Evolutionary conservation across 1,140 invertebrate species (phyloP).

Genomic region (Drosophila mojavensis): DNA sequence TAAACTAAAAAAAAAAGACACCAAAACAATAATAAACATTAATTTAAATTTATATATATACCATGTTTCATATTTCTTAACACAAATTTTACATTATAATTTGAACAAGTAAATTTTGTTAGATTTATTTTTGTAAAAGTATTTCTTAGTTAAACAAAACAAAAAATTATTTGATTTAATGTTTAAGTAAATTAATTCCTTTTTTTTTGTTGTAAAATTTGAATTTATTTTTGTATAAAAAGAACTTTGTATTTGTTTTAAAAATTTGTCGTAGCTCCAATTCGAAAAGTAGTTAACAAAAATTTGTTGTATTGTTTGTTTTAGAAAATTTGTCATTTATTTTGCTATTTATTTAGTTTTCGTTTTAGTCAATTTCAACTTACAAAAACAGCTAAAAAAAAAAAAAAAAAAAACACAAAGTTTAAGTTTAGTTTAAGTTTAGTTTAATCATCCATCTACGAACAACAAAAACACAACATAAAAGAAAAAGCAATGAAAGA

Average conservation of each 20-base stretch:
- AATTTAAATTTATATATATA: neutral
- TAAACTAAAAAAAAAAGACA: constrained; percentile 21
- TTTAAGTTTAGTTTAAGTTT: constrained; percentile 35
- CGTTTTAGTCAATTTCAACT: constrained; percentile 46
- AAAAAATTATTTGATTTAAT: neutral
- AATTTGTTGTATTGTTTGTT: constrained; percentile 38
- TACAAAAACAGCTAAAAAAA: constrained; percentile 11
- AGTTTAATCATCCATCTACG: constrained; percentile 30
- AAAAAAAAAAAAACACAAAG: constrained; percentile 2
- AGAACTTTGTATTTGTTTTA: constrained; percentile 41
- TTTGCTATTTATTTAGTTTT: constrained; percentile 20
- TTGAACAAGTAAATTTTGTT: constrained; percentile 16
- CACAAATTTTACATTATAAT: neutral
- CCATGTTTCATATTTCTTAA: neutral
- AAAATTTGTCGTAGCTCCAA: constrained; percentile 44
- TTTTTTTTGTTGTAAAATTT: constrained; percentile 39
- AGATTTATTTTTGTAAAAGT: constrained; percentile 5
- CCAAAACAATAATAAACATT: constrained; percentile 4
- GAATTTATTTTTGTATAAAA: constrained; percentile 38
- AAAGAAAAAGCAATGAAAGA: neutral
- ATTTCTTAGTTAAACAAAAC: constrained; percentile 9
- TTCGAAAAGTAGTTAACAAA: constrained; percentile 33
- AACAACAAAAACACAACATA: constrained; percentile 1
- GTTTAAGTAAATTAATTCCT: neutral
- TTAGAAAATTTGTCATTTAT: constrained; percentile 1